Percentiles rank a stretch among this genome's conserved stretches.
Evolutionary conservation across 2,888 invertebrate species (phyloP).

Genomic region (Ectemnius lituratus): DNA sequence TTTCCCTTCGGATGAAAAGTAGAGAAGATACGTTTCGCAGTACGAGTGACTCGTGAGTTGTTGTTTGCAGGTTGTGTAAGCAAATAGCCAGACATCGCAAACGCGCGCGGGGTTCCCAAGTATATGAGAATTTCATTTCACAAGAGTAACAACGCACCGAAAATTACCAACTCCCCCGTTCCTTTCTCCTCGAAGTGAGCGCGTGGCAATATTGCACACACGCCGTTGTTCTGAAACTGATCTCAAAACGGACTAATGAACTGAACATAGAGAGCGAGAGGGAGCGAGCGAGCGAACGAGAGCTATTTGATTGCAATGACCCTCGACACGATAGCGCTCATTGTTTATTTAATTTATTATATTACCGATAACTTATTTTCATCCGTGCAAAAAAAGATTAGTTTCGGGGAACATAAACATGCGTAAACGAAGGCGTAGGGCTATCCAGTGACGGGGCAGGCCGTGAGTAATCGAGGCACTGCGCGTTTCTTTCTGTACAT

Average conservation of each 20-base stretch:
- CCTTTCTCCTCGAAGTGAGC: background rate
- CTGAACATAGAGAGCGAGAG: constrained; percentile 4
- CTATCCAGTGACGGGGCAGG: constrained; percentile 29
- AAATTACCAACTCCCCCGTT: background rate
- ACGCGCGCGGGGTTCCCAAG: background rate
- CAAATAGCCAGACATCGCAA: constrained; percentile 31
- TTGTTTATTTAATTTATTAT: constrained; percentile 46
- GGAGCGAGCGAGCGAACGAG: background rate
- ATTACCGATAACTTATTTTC: constrained; percentile 38
- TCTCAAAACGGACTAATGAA: constrained; percentile 39
- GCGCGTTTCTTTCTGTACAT: constrained; percentile 40
- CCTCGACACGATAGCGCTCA: constrained; percentile 39
- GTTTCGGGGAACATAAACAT: constrained; percentile 20
- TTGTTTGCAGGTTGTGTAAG: constrained; percentile 23
- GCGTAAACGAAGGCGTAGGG: constrained; percentile 19
- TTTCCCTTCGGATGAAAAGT: constrained; percentile 18
- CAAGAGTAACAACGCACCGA: background rate
- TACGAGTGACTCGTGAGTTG: constrained; percentile 1
- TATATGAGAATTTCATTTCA: too few species aligned
- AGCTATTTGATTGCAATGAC: constrained; percentile 53
- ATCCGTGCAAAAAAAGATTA: background rate
- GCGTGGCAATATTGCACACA: background rate
- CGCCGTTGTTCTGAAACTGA: constrained; percentile 32
- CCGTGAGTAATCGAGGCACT: constrained; percentile 40
- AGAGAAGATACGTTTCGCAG: background rate